These are phyloP conservation scores for Drosophila melanica DNA, from an alignment of 1,140 invertebrate genomes.

Conservation along the genomic window DNA sequence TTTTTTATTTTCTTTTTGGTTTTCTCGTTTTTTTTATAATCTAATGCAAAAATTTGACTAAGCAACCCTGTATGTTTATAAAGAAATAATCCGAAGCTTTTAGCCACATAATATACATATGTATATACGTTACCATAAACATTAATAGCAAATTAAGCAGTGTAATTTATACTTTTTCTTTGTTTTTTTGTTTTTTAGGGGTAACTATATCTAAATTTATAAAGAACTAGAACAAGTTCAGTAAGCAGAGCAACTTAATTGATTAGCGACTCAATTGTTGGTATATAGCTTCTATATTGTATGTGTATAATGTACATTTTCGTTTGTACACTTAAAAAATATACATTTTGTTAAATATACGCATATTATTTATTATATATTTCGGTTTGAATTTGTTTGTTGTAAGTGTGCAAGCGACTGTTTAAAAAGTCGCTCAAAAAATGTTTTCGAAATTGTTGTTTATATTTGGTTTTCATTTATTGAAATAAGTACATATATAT, in stretches of 20 bases:
- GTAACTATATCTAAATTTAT: constrained; percentile 11
- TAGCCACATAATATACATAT: constrained; percentile 56
- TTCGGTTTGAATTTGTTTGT: constrained; percentile 2
- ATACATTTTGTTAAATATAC: constrained; percentile 33
- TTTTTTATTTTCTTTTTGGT: constrained; percentile 1
- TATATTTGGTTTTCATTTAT: constrained; percentile 31
- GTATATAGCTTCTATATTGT: constrained; percentile 10
- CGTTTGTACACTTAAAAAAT: constrained; percentile 47
- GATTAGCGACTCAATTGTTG: not conserved
- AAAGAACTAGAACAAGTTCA: not conserved
- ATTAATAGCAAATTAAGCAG: constrained; percentile 30
- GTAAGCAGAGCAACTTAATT: constrained; percentile 7
- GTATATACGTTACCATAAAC: constrained; percentile 24
- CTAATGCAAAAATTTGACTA: constrained; percentile 80
- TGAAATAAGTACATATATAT: constrained; percentile 22
- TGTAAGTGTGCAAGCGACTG: constrained; percentile 3
- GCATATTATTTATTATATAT: constrained; percentile 15
- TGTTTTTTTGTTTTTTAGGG: not conserved
- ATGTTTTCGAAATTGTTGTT: constrained; percentile 20
- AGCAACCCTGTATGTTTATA: constrained; percentile 78
- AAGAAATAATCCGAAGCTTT: constrained; percentile 65
- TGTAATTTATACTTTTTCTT: not conserved
- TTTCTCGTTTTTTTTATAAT: constrained; percentile 35
- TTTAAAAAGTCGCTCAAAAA: constrained; percentile 24
- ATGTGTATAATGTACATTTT: constrained; percentile 38